phyloP scores from a whole-genome alignment of 2,113 vertebrate species.

The Girardinichthys multiradiatus region DNA sequence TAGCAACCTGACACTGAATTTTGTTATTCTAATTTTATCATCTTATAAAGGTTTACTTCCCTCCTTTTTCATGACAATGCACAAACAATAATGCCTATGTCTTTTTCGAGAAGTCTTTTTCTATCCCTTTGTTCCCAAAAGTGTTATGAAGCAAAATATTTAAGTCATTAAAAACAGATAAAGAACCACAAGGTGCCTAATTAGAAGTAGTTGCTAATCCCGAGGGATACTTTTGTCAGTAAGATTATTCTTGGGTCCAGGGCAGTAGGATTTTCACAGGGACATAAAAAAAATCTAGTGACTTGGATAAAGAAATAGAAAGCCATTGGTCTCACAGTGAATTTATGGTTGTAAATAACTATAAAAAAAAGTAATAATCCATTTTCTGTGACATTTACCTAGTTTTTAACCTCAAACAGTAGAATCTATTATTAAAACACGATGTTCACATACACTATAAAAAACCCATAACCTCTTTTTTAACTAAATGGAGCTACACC shows the following conservation, averaged over 20 bases:
- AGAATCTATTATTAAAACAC: no score
- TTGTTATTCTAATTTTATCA: not conserved
- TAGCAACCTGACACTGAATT: not conserved
- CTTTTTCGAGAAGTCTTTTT: conserved; percentile 19
- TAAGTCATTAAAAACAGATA: conserved; percentile 37
- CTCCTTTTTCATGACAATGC: not conserved
- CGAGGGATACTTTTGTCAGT: conserved; percentile 42
- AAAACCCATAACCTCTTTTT: no score
- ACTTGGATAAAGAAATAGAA: conserved; percentile 42
- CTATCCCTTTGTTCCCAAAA: conserved; percentile 17
- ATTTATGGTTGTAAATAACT: not conserved
- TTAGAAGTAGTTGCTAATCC: conserved; percentile 43
- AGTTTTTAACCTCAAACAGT: no score
- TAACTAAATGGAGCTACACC: no score
- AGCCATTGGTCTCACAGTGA: conserved; percentile 10
- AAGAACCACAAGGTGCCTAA: conserved; percentile 39
- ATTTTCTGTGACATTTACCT: no score
- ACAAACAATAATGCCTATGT: not conserved
- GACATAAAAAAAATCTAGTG: conserved; percentile 28
- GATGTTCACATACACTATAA: no score
- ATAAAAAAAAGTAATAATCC: no score
- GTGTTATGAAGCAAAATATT: conserved; percentile 54
- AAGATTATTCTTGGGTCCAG: conserved; percentile 1
- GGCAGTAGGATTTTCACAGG: conserved; percentile 23
- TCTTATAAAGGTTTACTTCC: not conserved